A percentile compares a stretch with the other conserved stretches of the same genome.
These are phyloP conservation scores for Tortricodes alternella DNA, from an alignment of 2,888 invertebrate species.

Conservation along the genomic window DNA sequence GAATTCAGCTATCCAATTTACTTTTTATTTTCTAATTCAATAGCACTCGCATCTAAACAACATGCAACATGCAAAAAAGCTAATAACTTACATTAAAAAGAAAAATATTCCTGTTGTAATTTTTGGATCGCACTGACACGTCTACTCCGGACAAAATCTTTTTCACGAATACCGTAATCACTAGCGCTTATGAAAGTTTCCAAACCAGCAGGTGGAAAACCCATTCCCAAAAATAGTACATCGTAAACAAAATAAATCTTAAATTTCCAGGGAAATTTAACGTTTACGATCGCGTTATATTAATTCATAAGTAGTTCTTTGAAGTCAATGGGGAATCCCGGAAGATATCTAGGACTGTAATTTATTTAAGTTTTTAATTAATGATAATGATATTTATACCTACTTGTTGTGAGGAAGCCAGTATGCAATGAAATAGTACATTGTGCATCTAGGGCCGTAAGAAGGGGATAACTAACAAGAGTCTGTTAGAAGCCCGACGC, in stretches of 20 bases:
- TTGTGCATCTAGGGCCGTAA: too few species aligned
- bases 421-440: too few species aligned
- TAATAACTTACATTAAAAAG: constrained; percentile 4
- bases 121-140: background rate
- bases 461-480: too few species aligned
- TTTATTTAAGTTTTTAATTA: too few species aligned
- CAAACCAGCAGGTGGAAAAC: constrained; percentile 7
- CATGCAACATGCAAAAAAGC: constrained; percentile 6
- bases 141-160: background rate
- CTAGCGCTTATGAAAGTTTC: background rate
- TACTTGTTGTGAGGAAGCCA: too few species aligned
- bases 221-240: constrained; percentile 13
- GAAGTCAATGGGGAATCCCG: background rate
- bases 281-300: background rate
- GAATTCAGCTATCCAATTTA: too few species aligned
- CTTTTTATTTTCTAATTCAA: too few species aligned
- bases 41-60: background rate
- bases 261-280: background rate
- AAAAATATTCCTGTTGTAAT: background rate
- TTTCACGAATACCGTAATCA: background rate
- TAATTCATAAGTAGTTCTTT: background rate
- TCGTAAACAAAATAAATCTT: background rate
- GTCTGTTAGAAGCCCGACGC: too few species aligned
- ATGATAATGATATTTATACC: too few species aligned
- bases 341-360: too few species aligned